Conservation (phyloP, 2,113 vertebrate genomes). For the Lophotis ruficrista region DNA sequence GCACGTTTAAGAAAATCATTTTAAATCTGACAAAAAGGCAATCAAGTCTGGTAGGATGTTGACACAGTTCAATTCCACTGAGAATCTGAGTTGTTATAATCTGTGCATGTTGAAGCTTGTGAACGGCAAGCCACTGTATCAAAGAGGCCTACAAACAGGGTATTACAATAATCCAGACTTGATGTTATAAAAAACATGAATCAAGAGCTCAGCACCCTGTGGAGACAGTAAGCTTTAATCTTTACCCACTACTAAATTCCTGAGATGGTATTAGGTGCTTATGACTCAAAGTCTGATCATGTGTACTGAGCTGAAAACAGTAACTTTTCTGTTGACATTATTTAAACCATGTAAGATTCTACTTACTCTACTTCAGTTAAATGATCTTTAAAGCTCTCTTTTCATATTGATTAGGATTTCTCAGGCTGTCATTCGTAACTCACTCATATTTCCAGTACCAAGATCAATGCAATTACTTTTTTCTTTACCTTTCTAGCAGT, state of each 20-base stretch:
- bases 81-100: slow-evolving; percentile 40
- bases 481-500: background rate
- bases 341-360: slow-evolving; percentile 57
- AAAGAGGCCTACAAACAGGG: slow-evolving; percentile 60
- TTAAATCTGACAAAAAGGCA: slow-evolving; percentile 31
- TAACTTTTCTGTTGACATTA: slow-evolving; percentile 41
- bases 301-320: slow-evolving; percentile 39
- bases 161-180: slow-evolving; percentile 74
- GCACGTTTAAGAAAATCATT: background rate
- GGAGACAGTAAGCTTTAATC: slow-evolving; percentile 76
- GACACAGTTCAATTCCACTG: slow-evolving; percentile 26
- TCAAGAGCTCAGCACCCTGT: slow-evolving; percentile 66
- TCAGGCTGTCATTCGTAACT: slow-evolving; percentile 22
- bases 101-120: slow-evolving; percentile 28
- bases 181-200: slow-evolving; percentile 60
- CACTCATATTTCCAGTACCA: background rate
- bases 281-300: slow-evolving; percentile 43
- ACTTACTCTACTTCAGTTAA: slow-evolving; percentile 44
- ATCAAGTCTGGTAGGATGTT: background rate
- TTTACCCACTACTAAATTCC: slow-evolving; percentile 64
- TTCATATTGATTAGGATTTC: slow-evolving; percentile 39
- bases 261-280: slow-evolving; percentile 68
- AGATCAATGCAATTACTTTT: background rate
- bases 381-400: slow-evolving; percentile 35
- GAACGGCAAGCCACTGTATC: slow-evolving; percentile 38